Conservation (phyloP, 1,140 invertebrate species). For the Catajapyx aquilonaris region DNA sequence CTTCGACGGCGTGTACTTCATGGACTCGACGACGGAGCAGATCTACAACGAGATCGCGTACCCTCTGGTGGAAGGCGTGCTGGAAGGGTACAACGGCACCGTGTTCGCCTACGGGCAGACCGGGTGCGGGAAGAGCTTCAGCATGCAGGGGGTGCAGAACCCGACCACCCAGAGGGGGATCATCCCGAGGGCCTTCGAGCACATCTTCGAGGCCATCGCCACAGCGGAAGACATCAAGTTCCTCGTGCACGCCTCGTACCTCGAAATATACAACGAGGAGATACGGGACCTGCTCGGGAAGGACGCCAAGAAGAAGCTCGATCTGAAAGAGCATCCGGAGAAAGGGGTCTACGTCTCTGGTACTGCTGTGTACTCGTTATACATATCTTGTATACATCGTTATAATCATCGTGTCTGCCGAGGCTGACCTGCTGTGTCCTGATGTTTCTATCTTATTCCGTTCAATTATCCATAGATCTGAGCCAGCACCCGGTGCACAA, state of each 20-base stretch:
- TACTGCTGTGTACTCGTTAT: no score
- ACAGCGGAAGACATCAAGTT: conserved; percentile 61
- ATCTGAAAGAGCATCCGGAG: conserved; percentile 58
- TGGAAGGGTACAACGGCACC: conserved; percentile 72
- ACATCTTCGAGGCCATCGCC: conserved; percentile 78
- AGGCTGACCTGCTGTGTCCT: no score
- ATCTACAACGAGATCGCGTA: conserved; percentile 46
- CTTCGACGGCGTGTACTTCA: conserved; percentile 41
- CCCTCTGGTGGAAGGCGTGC: conserved; percentile 50
- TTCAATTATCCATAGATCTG: conserved; percentile 33
- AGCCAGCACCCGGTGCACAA: conserved; percentile 54
- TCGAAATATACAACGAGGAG: conserved; percentile 87
- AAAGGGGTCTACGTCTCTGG: conserved; percentile 61
- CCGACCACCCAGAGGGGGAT: conserved; percentile 26
- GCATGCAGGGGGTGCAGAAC: conserved; percentile 49
- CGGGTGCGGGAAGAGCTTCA: conserved; percentile 60
- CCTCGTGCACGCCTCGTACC: conserved; percentile 70
- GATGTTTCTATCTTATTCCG: no score
- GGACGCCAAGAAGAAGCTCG: conserved; percentile 39
- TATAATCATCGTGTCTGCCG: no score
- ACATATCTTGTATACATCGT: no score
- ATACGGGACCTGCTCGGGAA: conserved; percentile 53
- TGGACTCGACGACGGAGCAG: conserved; percentile 36
- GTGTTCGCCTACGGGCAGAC: conserved; percentile 79
- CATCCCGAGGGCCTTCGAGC: conserved; percentile 65